A percentile compares a stretch with the other conserved stretches of the same genome.
Conservation (phyloP, 2,797 vertebrate species). For the Esox masquinongy region DNA sequence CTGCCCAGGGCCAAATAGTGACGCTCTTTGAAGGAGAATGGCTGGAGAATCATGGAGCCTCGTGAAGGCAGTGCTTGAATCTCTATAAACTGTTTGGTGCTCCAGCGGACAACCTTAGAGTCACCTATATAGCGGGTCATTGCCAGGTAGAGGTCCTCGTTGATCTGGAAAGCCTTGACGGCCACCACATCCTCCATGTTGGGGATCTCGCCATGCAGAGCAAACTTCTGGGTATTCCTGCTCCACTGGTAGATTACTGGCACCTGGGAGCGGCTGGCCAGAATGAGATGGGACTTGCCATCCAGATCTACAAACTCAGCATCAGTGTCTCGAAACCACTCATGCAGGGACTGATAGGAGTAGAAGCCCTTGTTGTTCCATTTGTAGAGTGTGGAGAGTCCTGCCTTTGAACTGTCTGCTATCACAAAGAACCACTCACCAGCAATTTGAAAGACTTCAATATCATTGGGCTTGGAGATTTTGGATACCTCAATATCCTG, state of each 20-base stretch:
- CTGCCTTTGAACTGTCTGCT: constrained; percentile 97
- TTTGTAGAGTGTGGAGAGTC: constrained; percentile 95
- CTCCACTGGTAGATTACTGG: constrained; percentile 98
- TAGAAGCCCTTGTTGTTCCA: constrained; percentile 98
- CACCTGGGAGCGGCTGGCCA: constrained; percentile 95
- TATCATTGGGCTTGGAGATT: constrained; percentile 98
- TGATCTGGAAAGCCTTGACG: constrained; percentile 91
- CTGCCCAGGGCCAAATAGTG: constrained; percentile 94
- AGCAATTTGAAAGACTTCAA: constrained; percentile 93
- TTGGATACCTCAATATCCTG: constrained; percentile 96
- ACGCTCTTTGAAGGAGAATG: constrained; percentile 91
- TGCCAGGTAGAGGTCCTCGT: constrained; percentile 88
- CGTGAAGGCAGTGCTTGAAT: constrained; percentile 93
- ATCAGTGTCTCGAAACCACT: constrained; percentile 98
- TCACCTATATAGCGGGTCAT: constrained; percentile 97
- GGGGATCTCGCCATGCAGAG: constrained; percentile 89
- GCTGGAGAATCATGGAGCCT: constrained; percentile 96
- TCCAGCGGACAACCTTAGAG: constrained; percentile 93
- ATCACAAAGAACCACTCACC: constrained; percentile 93
- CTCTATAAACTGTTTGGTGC: constrained; percentile 89
- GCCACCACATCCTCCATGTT: constrained; percentile 97
- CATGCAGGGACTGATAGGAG: constrained; percentile 93
- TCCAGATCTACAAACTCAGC: constrained; percentile 92
- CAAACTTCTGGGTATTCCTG: constrained; percentile 88
- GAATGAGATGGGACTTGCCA: constrained; percentile 89